Percentiles rank a stretch among this genome's conserved stretches.
Conservation (phyloP, 2,797 vertebrate species). For the Coregonus suidteri region DNA sequence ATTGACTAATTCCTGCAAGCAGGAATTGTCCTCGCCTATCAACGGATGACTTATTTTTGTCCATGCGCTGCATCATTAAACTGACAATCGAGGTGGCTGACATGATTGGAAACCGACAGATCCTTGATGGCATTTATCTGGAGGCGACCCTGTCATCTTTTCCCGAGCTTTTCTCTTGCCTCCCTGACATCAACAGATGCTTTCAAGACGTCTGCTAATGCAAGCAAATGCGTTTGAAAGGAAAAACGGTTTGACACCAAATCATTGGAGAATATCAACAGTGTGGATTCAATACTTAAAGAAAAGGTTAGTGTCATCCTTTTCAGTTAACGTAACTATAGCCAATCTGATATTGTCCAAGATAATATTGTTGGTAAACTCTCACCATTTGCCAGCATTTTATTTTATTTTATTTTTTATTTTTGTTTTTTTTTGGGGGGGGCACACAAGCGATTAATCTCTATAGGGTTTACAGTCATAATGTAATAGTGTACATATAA, state of each 20-base stretch:
- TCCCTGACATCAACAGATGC: slow-evolving; percentile 60
- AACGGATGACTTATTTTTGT: slow-evolving; percentile 12
- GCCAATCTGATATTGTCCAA: not conserved
- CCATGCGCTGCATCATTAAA: slow-evolving; percentile 65
- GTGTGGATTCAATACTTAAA: not conserved
- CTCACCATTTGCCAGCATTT: not conserved
- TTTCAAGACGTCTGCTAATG: slow-evolving; percentile 35
- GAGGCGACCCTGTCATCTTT: slow-evolving; percentile 67
- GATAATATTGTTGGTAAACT: not conserved
- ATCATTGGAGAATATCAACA: not conserved
- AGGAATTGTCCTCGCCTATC: not conserved
- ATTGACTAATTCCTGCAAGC: not conserved
- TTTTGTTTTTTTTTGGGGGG: not conserved
- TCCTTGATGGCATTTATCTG: slow-evolving; percentile 73
- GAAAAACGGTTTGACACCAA: not conserved
- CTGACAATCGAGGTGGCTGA: slow-evolving; percentile 69
- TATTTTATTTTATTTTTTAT: not conserved
- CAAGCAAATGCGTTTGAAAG: slow-evolving; percentile 11
- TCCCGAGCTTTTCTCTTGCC: slow-evolving; percentile 17
- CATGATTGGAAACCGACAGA: slow-evolving; percentile 71
- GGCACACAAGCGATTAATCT: too few species aligned
- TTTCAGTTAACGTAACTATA: not conserved
- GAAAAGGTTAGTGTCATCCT: not conserved
- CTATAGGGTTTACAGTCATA: not conserved
- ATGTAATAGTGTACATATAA: not conserved